Base-by-base conservation (phyloP, 2,113 vertebrate genomes). In the Coracopsis vasa region DNA sequence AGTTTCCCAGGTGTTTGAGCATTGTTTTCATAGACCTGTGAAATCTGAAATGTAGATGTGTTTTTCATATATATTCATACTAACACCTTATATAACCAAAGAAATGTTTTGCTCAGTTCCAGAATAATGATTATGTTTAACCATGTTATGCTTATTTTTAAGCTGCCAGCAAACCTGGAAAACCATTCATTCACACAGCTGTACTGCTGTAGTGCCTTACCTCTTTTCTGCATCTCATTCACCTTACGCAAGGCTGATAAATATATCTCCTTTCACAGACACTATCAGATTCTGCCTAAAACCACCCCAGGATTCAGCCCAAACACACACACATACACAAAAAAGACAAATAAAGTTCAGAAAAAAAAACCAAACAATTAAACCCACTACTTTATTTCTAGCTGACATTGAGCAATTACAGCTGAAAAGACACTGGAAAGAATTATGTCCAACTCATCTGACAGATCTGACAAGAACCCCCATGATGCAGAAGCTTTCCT, bases 351-450 rank as follows among this genome's bases (percentile, higher is more conserved):
- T 33, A 33, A 35, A 58, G n/a, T 23, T 16, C 31, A 74, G 21
- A 88, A 73, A 61, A 71, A 64, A 33, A 71, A 42, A 4, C 84
- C 67, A 83, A 87, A 37, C 86, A 93, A 86, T 90, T 94, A 80
- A 80, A 93, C 88, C 58, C 16, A 17, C 19, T 3, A 27, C 65
- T 84, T 79, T 31, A 47, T 69, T 60, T 92, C 35, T 14, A 42
- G 35, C 66, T 77, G 53, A 73, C 41, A 70, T 42, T 67, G 45
- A 78, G 56, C 70, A 81, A 51, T 50, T 44, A 42, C 6, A 71
- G 33, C 35, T 74, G 72, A 82, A 90, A 50, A 95, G 42, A 89
- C 54, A 81, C 9, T 35, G 19, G 27, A 24, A 86, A 92, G 48
- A 93, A 58, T 51, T 21, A 35, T 64, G 56, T 69, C 61, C 42